Conservation (phyloP, 2,113 vertebrate genomes). For the Onychostoma macrolepis region DNA sequence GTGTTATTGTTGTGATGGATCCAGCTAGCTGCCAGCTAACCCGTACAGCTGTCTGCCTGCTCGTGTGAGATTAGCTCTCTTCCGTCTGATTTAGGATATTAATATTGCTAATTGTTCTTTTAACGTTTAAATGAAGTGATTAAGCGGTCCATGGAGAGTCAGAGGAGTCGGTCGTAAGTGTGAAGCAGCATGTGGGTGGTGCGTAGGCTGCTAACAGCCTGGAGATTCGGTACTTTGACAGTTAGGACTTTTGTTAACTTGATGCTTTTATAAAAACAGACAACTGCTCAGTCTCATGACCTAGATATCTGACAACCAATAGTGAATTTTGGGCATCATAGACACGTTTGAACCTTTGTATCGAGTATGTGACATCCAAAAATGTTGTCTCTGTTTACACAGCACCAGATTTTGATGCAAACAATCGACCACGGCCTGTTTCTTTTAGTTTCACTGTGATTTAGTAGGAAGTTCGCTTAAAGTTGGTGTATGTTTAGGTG, state of each 20-base stretch:
- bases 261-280: background rate
- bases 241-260: background rate
- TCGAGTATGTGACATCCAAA: background rate
- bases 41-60: conserved; percentile 24
- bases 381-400: background rate
- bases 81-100: background rate
- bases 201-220: conserved; percentile 38
- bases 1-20: conserved; percentile 67
- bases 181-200: conserved; percentile 26
- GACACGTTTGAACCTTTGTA: background rate
- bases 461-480: background rate
- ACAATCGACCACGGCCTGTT: background rate
- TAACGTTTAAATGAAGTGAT: background rate
- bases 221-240: conserved; percentile 26
- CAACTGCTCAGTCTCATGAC: background rate
- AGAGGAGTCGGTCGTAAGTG: background rate
- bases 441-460: conserved; percentile 1
- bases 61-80: background rate
- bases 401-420: background rate
- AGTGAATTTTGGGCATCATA: background rate
- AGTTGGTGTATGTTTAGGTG: background rate
- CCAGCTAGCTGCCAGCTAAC: conserved; percentile 46
- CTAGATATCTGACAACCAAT: background rate
- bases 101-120: background rate
- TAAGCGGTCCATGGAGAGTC: background rate